Conservation (phyloP, 2,113 vertebrate species). For the Hylia prasina region DNA sequence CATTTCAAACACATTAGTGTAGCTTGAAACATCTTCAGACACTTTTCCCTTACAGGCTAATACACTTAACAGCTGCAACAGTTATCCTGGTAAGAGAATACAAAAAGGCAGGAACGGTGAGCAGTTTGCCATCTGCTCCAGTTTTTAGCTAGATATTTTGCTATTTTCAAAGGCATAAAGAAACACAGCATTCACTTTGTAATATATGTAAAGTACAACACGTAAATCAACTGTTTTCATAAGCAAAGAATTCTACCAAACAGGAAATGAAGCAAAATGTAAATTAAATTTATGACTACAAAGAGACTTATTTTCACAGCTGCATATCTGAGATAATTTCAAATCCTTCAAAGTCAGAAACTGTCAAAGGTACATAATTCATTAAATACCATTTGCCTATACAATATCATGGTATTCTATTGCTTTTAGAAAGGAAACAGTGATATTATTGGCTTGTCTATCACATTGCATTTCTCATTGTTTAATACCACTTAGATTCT, state of each 20-base stretch:
- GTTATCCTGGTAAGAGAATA: not conserved
- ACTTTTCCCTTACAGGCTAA: not conserved
- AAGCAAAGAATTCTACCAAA: conserved; percentile 1
- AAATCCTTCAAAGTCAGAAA: conserved; percentile 19
- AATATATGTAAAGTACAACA: not conserved
- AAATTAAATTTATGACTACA: conserved; percentile 15
- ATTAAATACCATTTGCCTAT: not conserved
- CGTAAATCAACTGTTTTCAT: not conserved
- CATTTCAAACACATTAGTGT: not conserved
- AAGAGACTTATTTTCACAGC: not conserved
- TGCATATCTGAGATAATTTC: not conserved
- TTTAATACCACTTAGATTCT: not conserved
- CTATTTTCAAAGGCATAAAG: not conserved
- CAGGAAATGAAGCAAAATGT: conserved; percentile 34
- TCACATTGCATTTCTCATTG: not conserved
- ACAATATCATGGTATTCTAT: not conserved
- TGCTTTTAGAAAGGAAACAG: conserved; percentile 8
- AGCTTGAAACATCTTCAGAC: not conserved
- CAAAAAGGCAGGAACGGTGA: not conserved
- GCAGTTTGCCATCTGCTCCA: not conserved
- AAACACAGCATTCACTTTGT: not conserved
- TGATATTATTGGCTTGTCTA: not conserved
- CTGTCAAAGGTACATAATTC: not conserved
- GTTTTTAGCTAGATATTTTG: not conserved
- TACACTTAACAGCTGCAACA: not conserved